phyloP scores from a whole-genome alignment of 2,797 vertebrate species.

The Syndactyla subalaris region DNA sequence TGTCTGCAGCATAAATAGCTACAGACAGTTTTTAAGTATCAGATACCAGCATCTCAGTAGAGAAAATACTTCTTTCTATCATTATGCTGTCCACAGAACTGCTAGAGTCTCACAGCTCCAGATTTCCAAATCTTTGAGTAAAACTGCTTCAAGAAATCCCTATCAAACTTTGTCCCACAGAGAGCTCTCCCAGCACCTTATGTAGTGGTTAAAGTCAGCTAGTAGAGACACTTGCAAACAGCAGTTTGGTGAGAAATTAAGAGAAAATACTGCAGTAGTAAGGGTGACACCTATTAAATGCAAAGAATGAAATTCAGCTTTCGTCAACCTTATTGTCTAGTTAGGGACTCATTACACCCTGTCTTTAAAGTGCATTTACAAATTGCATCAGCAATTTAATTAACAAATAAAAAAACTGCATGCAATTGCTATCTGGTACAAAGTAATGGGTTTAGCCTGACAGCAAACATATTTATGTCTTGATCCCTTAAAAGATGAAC shows the following conservation, averaged over 20 bases:
- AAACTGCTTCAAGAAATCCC: neutral
- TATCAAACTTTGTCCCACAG: neutral
- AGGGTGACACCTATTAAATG: neutral
- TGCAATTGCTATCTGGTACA: neutral
- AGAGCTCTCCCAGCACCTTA: neutral
- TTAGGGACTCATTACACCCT: neutral
- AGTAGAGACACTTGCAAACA: neutral
- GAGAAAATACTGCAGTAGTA: neutral
- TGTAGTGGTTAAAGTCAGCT: neutral
- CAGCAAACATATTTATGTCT: neutral
- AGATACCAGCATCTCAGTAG: neutral
- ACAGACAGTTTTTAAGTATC: neutral
- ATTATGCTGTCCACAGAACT: neutral
- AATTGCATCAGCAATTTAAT: neutral
- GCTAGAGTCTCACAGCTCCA: neutral
- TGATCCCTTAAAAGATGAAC: slow-evolving; percentile 4
- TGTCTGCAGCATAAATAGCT: neutral
- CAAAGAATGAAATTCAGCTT: neutral
- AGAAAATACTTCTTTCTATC: neutral
- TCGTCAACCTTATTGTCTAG: neutral
- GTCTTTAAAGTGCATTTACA: neutral
- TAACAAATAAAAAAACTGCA: neutral
- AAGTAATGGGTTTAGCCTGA: neutral
- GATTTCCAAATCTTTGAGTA: neutral
- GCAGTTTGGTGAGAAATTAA: neutral